Evolutionary conservation across 2,113 vertebrate genomes (phyloP).

Genomic region (Orycteropus afer): DNA sequence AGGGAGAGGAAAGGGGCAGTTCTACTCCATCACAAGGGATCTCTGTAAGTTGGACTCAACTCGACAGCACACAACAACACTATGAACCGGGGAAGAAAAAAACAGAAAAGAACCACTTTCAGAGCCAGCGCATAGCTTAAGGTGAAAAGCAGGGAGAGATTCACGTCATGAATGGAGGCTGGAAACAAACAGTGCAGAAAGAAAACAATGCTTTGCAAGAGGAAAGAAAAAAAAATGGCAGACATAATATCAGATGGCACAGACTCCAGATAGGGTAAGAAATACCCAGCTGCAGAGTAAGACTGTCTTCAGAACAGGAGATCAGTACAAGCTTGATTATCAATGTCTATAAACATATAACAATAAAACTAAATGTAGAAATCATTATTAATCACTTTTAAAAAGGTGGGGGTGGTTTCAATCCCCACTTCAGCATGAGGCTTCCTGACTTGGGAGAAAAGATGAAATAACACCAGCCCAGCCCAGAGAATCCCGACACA

Average conservation of each 20-base stretch:
- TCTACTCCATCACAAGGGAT: no score
- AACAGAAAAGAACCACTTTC: constrained; percentile 1
- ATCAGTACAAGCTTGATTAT: background rate
- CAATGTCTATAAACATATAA: background rate
- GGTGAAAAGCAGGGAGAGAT: constrained; percentile 51
- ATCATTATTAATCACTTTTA: background rate
- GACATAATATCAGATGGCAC: background rate
- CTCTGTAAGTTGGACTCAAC: no score
- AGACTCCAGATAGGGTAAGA: background rate
- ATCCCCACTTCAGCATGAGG: background rate
- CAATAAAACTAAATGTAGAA: background rate
- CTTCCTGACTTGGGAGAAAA: background rate
- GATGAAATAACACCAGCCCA: background rate
- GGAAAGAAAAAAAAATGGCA: constrained; percentile 10
- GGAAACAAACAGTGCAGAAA: background rate
- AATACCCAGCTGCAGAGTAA: constrained; percentile 21
- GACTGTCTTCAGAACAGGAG: background rate
- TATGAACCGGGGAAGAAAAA: background rate
- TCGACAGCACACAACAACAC: no score
- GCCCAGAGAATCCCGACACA: background rate
- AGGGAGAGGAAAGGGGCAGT: background rate
- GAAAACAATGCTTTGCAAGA: constrained; percentile 27
- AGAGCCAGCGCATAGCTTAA: constrained; percentile 4
- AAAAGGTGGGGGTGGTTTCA: no score
- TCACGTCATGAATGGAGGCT: constrained; percentile 31